Evolutionary conservation across 2,797 vertebrate genomes (phyloP).

Genomic region (Phataginus tricuspis): DNA sequence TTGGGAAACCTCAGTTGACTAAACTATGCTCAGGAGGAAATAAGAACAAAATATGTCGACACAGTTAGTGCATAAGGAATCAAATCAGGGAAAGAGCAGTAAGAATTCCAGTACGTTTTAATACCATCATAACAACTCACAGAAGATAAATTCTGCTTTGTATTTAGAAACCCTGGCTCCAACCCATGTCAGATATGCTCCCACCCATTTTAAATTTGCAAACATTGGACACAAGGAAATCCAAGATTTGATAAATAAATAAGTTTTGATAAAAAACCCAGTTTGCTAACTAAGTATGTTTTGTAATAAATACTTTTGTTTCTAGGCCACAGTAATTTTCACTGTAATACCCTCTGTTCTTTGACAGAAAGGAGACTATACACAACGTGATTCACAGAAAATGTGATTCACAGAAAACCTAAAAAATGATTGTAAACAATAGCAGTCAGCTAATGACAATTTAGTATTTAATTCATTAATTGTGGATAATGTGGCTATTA

Average conservation of each 20-base stretch:
- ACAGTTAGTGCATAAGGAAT: not conserved
- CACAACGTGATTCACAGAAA: not conserved
- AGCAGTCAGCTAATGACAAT: constrained; percentile 42
- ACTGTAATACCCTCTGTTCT: not conserved
- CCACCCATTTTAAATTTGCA: not conserved
- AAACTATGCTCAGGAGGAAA: not conserved
- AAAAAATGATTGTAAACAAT: constrained; percentile 45
- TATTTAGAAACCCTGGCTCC: not conserved
- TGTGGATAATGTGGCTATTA: not conserved
- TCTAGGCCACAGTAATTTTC: not conserved
- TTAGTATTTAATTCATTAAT: constrained; percentile 59
- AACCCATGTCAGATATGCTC: not conserved
- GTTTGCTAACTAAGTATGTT: not conserved
- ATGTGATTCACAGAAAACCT: not conserved
- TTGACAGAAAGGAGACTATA: not conserved
- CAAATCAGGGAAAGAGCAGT: not conserved
- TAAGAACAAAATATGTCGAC: not conserved
- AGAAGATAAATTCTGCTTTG: not conserved
- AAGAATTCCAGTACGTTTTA: not conserved
- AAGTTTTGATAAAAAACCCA: not conserved
- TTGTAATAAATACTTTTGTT: not conserved
- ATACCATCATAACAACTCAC: not conserved
- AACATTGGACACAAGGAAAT: not conserved
- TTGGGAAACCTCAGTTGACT: not conserved
- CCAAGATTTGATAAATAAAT: not conserved